Conservation (phyloP, 2,113 vertebrate species). For the Mobula birostris region DNA sequence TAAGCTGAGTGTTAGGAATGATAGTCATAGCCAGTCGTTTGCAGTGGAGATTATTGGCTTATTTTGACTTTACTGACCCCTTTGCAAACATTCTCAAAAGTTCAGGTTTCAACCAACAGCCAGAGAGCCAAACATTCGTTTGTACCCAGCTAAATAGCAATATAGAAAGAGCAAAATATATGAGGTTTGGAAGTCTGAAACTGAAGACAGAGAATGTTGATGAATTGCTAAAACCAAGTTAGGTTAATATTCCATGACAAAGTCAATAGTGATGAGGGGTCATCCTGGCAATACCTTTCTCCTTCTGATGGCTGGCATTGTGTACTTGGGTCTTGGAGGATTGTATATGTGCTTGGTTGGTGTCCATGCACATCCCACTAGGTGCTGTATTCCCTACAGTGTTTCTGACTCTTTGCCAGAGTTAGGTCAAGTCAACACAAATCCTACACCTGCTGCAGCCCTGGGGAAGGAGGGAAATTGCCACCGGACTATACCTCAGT, state of each 20-base stretch:
- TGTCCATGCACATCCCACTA: background rate
- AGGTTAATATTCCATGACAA: background rate
- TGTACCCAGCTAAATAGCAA: too few species aligned
- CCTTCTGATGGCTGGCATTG: background rate
- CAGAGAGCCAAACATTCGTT: too few species aligned
- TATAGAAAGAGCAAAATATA: background rate
- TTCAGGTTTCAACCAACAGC: background rate
- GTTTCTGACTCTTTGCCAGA: background rate
- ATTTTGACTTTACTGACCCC: background rate
- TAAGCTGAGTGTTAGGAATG: background rate
- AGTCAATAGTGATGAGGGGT: background rate
- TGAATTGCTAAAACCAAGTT: background rate
- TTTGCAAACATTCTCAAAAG: background rate
- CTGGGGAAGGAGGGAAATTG: background rate
- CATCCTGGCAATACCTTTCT: background rate
- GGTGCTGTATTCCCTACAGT: background rate
- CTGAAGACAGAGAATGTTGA: background rate
- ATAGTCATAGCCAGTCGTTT: background rate
- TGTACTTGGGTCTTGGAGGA: too few species aligned
- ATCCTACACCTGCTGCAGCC: background rate
- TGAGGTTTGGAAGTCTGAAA: background rate
- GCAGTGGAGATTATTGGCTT: background rate
- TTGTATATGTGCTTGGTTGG: background rate
- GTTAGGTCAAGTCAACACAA: background rate
- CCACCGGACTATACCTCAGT: background rate